Conservation (phyloP, 1,140 invertebrate genomes). For the Campoletis sonorensis region DNA sequence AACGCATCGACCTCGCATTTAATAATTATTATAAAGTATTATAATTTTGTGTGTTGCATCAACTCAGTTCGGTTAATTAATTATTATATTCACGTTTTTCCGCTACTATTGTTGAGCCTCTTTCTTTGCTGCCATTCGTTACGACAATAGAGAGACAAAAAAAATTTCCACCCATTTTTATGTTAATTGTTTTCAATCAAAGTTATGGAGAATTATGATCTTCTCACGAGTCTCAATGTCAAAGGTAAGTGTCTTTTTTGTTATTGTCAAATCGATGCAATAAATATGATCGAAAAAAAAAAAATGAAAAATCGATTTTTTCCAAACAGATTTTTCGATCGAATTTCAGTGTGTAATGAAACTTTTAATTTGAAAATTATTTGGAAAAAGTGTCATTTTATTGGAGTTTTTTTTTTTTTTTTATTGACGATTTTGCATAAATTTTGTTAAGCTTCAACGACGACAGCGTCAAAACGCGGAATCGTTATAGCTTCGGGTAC, state of each 20-base stretch:
- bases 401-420: too few species aligned
- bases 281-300: neutral
- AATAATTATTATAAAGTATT: slow-evolving; percentile 31
- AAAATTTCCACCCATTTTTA: neutral
- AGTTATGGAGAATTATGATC: slow-evolving; percentile 43
- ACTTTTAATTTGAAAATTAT: neutral
- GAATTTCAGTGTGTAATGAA: too few species aligned
- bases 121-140: neutral
- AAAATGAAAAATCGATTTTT: too few species aligned
- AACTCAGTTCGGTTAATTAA: neutral
- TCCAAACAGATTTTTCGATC: too few species aligned
- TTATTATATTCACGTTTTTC: neutral
- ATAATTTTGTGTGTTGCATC: slow-evolving; percentile 3
- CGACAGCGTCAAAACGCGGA: slow-evolving; percentile 1
- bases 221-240: slow-evolving; percentile 35
- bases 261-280: too few species aligned
- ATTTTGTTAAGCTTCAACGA: neutral
- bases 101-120: slow-evolving; percentile 9
- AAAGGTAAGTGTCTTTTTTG: slow-evolving; percentile 9
- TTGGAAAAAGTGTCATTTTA: neutral
- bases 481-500: slow-evolving; percentile 11
- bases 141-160: neutral
- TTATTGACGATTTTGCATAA: too few species aligned
- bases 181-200: slow-evolving; percentile 12
- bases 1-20: slow-evolving; percentile 16